Conservation (phyloP, 2,888 invertebrate species). For the Drosophila ezoana region DNA sequence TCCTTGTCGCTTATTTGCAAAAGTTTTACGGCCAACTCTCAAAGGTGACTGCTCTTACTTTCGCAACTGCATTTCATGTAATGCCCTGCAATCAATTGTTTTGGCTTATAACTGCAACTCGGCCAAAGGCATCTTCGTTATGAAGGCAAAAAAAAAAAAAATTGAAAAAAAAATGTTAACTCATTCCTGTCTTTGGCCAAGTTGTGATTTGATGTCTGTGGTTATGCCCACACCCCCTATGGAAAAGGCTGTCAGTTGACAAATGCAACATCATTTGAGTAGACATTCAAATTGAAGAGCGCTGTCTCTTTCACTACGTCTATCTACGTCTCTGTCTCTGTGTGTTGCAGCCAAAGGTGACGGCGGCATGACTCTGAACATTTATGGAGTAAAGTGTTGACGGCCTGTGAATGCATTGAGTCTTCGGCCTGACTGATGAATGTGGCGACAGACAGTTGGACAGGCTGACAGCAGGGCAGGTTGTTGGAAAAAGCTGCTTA, state of each 20-base stretch:
- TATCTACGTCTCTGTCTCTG: slow-evolving; percentile 3
- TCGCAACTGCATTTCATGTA: slow-evolving; percentile 15
- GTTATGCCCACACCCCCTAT: slow-evolving; percentile 33
- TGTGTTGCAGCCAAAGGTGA: slow-evolving; percentile 33
- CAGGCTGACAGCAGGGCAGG: neutral
- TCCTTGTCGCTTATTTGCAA: neutral
- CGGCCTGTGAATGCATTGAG: slow-evolving; percentile 26
- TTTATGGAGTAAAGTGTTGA: slow-evolving; percentile 37
- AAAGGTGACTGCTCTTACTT: neutral
- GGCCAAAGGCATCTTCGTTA: slow-evolving; percentile 11
- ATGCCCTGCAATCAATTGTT: slow-evolving; percentile 7
- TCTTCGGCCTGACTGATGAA: slow-evolving; percentile 44
- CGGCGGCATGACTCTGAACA: slow-evolving; percentile 41
- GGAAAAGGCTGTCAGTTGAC: slow-evolving; percentile 49
- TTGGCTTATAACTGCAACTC: slow-evolving; percentile 9
- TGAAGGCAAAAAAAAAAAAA: slow-evolving; percentile 3
- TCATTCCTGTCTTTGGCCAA: slow-evolving; percentile 12
- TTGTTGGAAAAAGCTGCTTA: slow-evolving; percentile 23
- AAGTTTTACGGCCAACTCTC: neutral
- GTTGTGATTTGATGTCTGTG: slow-evolving; percentile 17
- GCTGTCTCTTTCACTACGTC: slow-evolving; percentile 5
- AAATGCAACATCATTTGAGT: slow-evolving; percentile 62
- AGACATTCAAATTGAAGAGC: slow-evolving; percentile 50
- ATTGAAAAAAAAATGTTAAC: slow-evolving; percentile 37
- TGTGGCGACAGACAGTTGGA: slow-evolving; percentile 20